These are phyloP conservation scores for Chorisops tibialis DNA, from an alignment of 2,888 invertebrate species.

Conservation along the genomic window DNA sequence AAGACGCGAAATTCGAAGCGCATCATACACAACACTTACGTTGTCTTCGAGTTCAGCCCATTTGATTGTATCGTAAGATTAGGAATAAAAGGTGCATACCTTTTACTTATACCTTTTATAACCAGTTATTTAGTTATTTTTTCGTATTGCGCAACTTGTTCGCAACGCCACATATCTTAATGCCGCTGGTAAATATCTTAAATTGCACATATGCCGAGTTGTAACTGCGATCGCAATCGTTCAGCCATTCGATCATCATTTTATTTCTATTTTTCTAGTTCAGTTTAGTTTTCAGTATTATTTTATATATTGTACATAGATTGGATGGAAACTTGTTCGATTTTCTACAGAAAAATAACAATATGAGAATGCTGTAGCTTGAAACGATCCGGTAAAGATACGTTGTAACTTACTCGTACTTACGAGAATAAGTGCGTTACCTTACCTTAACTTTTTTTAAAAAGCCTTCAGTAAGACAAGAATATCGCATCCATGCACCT, in stretches of 20 bases:
- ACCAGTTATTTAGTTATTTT: constrained; percentile 9
- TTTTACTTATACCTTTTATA: no score
- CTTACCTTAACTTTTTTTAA: no score
- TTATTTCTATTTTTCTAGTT: constrained; percentile 2
- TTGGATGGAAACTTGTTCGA: not conserved
- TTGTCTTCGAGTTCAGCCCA: not conserved
- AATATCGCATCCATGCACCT: no score
- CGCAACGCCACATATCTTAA: not conserved
- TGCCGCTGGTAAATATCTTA: constrained; percentile 1
- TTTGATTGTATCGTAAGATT: not conserved
- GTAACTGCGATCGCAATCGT: constrained; percentile 8
- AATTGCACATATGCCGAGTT: not conserved
- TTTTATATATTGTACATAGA: not conserved
- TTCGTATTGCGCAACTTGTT: not conserved
- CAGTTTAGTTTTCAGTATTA: not conserved
- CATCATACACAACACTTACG: no score
- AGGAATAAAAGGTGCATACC: not conserved
- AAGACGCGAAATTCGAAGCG: no score
- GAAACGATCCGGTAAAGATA: no score
- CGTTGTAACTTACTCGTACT: no score
- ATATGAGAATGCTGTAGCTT: not conserved
- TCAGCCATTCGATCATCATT: constrained; percentile 9
- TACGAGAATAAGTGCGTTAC: no score
- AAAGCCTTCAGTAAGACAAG: no score
- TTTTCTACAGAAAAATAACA: constrained; percentile 16